Conservation (phyloP, 2,888 invertebrate species). For the Cantharis flavilabris region DNA sequence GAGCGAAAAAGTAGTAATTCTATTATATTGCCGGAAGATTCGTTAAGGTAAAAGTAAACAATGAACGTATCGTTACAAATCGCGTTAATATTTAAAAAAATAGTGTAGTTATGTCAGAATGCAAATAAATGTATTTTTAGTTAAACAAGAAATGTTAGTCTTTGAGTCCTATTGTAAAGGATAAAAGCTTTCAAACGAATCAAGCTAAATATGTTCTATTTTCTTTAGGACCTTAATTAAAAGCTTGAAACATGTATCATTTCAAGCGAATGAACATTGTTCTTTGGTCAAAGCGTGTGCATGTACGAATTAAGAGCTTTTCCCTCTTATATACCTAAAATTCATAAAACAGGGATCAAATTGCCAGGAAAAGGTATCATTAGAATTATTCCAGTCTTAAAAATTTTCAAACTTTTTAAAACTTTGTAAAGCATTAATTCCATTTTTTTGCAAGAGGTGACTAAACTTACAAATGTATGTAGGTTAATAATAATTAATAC, state of each 20-base stretch:
- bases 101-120: neutral
- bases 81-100: neutral
- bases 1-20: neutral
- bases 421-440: neutral
- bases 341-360: slow-evolving; percentile 38
- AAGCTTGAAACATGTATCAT: slow-evolving; percentile 49
- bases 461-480: neutral
- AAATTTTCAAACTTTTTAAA: neutral
- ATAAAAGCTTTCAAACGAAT: slow-evolving; percentile 19
- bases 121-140: neutral
- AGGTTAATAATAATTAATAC: neutral
- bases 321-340: slow-evolving; percentile 38
- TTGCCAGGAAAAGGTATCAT: slow-evolving; percentile 10
- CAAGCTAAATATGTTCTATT: slow-evolving; percentile 41
- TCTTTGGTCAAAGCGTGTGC: slow-evolving; percentile 49
- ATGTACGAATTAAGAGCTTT: slow-evolving; percentile 49
- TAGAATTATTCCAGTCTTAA: slow-evolving; percentile 3
- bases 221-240: slow-evolving; percentile 48
- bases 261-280: slow-evolving; percentile 45
- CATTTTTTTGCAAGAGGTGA: neutral
- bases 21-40: neutral
- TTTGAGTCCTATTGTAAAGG: neutral
- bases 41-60: neutral
- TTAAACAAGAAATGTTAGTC: neutral
- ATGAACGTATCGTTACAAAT: neutral